These are phyloP conservation scores for Lasioglossum marginatum DNA, from an alignment of 2,888 invertebrate species.

Conservation along the genomic window DNA sequence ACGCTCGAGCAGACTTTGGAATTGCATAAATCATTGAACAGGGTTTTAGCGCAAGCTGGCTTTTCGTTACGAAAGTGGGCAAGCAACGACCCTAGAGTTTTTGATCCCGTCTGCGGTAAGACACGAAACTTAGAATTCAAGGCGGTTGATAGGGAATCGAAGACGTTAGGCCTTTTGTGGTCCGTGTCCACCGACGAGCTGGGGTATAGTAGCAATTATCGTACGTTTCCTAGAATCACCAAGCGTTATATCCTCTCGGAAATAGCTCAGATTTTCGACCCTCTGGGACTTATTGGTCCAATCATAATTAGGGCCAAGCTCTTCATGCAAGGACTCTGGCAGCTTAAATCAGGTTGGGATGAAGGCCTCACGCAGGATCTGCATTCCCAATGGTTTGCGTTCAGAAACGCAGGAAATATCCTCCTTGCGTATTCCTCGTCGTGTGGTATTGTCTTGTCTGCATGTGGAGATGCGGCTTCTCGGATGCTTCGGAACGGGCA, in stretches of 20 bases:
- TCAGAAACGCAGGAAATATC: not conserved
- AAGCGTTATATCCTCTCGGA: not conserved
- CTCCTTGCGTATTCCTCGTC: not conserved
- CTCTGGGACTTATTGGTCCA: not conserved
- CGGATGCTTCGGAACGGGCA: not conserved
- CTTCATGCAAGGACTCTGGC: slow-evolving; percentile 7
- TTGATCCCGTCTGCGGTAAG: too few species aligned
- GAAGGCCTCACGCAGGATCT: not conserved
- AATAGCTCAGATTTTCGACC: slow-evolving; percentile 13
- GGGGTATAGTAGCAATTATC: not conserved
- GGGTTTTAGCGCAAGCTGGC: not conserved
- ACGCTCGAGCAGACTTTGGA: not conserved
- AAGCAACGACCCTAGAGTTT: too few species aligned
- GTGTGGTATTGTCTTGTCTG: not conserved
- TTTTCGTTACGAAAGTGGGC: not conserved
- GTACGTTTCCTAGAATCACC: not conserved
- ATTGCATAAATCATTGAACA: not conserved
- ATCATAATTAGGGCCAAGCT: not conserved
- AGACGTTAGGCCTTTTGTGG: too few species aligned
- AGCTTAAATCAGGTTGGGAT: not conserved
- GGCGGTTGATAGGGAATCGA: too few species aligned
- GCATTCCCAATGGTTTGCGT: not conserved
- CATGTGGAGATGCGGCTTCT: not conserved
- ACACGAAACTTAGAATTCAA: too few species aligned
- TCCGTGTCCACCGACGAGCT: not conserved